Evolutionary conservation across 2,797 vertebrate genomes (phyloP), one percentile per base, ranked within the genome.

Genomic region (Myiothlypis coronata): DNA sequence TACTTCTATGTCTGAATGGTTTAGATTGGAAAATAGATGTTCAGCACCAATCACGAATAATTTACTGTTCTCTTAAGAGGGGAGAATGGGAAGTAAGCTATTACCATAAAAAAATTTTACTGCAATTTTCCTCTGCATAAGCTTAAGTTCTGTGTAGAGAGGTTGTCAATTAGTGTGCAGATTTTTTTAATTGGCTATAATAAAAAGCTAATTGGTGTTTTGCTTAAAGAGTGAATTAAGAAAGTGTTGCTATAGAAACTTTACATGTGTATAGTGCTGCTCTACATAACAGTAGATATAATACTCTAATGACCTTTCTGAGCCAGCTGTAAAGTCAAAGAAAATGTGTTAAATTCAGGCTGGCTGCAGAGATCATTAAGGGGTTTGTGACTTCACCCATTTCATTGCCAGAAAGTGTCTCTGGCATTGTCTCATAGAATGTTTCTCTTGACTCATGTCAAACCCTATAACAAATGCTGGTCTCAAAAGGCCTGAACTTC

Each of bases 191-290:
- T 97, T 98, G 95, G 94, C 88, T 97, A 77, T 98, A 98, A 97
- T 98, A 96, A 94, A 95, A 97, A 96, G 78, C 83, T 97, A 98
- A 98, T 97, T 97, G 91, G 67, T 97, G 92, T 97, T 98, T 98
- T 98, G 87, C 97, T 97, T 98, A 96, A 97, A 97, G 97, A 98
- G 94, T 95, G 95, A 97, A 96, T 97, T 97, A 97, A 97, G 91
- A 94, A 97, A 97, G 96, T 96, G 95, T 95, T 94, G 94, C 91
- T 94, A 90, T 96, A 96, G 89, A 83, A 96, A 94, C 94, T 94
- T 96, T 90, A 77, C 74, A 83, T 97, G 95, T 97, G 80, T 95
- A 68, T 96, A 30, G 19, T 78, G 72, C 92, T 94, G 95, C 93
- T 97, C 80, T 89, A 94, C 96, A 65, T 88, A 96, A 70, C 94